Evolutionary conservation across 2,888 invertebrate genomes (phyloP).

Genomic region (Dasypogon diadema): DNA sequence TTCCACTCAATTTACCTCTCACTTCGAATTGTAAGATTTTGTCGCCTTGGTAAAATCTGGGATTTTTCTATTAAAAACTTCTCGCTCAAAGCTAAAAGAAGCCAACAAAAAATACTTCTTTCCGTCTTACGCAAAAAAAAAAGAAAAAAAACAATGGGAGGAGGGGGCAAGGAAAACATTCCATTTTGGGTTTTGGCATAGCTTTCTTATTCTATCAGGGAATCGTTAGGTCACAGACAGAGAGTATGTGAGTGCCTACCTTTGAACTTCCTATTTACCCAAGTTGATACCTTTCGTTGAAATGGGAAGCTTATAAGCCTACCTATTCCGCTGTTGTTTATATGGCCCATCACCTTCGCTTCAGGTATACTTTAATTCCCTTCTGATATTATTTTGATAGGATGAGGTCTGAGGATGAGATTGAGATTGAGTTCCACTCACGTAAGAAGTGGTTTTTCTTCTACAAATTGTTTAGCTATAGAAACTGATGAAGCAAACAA

Average conservation of each 20-base stretch:
- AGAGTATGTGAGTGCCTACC: background rate
- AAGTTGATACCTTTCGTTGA: background rate
- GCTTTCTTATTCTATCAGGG: background rate
- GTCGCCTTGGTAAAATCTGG: background rate
- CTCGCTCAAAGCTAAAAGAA: background rate
- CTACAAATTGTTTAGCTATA: background rate
- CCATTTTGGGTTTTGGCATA: background rate
- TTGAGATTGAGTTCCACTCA: background rate
- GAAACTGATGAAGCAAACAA: background rate
- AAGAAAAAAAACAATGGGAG: background rate
- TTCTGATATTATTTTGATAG: background rate
- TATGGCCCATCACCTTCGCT: background rate
- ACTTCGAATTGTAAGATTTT: background rate
- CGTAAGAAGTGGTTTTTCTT: background rate
- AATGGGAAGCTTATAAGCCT: background rate
- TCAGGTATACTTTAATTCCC: slow-evolving; percentile 1
- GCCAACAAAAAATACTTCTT: background rate
- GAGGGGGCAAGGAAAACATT: background rate
- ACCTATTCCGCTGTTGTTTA: background rate
- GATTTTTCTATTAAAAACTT: slow-evolving; percentile 12
- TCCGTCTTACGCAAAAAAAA: background rate
- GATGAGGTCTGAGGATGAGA: too few species aligned
- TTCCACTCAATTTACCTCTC: background rate
- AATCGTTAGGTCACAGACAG: background rate
- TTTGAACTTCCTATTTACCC: background rate